Base-by-base conservation (phyloP, 2,113 vertebrate genomes). In the Phainopepla nitens region DNA sequence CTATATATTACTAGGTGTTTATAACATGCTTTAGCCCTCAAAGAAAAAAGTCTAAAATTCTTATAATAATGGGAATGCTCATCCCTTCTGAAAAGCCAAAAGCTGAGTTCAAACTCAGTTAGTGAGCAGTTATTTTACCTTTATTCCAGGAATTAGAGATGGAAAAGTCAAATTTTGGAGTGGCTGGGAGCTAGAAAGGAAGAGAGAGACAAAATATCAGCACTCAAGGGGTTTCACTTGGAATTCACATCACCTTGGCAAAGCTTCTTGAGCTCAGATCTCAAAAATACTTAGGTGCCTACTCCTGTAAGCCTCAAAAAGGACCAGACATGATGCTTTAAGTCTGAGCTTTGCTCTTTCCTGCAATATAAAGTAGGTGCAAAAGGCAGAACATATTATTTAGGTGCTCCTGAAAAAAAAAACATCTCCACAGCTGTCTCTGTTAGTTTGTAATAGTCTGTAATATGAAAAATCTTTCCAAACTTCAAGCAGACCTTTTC, bases 121-220 rank as follows among this genome's bases (percentile, higher is more conserved):
- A 28, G 1, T 39, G 10, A 80, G 27, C 68, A 77, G 27, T 62
- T 77, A 50, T 89, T 96, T 98, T 98, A 99, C 99, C 99, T 96
- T 98, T 99, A 90, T 99, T 99, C 99, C 99, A 99, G 10, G 97
- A 51, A 27, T 98, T 92, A 3, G 98, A 96, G 14, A 98, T 82
- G 17, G 98, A 98, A 71, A 99, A 98, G 70, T 99, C 98, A 54
- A 99, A 86, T 94, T 98, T 98, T 36, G 99, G 99, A 82, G 98
- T 64, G 33, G 98, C 54, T 71, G 99, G 99, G 79, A 99, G 97
- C 98, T 99, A 96, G 90, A 98, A 92, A 97, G 93, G 91, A 42
- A 94, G 4, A 56, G 6, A 78, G 35, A 87, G 31, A 81, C 4
- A 84, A 61, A 78, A 23, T 17, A 62, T 78, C 68, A 97, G 58